Percentiles rank a stretch among this genome's conserved stretches.
phyloP scores from a whole-genome alignment of 1,140 invertebrate species.

The Bombus affinis region DNA sequence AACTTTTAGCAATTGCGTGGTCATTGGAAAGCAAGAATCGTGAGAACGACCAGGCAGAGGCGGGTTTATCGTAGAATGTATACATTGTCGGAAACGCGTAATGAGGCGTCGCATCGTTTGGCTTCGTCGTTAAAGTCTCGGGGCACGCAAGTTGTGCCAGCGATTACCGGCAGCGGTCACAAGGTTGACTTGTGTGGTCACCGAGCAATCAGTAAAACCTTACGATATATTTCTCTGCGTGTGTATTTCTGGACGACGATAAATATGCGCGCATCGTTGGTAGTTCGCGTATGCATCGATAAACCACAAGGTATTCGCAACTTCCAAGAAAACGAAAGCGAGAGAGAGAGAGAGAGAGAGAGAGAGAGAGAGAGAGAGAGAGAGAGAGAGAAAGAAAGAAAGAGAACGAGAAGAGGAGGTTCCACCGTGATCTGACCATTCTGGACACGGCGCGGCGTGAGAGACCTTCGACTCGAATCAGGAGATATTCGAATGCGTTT shows the following conservation, averaged over 20 bases:
- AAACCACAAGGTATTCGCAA: constrained; percentile 6
- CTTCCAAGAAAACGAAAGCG: background rate
- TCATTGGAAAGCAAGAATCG: constrained; percentile 10
- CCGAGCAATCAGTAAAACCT: constrained; percentile 25
- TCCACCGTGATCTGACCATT: background rate
- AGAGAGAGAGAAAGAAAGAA: too few species aligned
- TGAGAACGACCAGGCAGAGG: background rate
- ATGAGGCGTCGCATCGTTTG: constrained; percentile 37
- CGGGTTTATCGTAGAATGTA: background rate
- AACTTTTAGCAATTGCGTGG: background rate
- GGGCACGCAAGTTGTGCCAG: background rate
- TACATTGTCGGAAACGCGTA: constrained; percentile 18
- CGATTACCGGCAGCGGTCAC: constrained; percentile 30
- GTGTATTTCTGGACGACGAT: constrained; percentile 17
- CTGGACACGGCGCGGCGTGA: constrained; percentile 16
- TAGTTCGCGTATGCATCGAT: constrained; percentile 20
- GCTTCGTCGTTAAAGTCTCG: constrained; percentile 36
- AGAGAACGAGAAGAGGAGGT: background rate
- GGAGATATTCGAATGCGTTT: constrained; percentile 29
- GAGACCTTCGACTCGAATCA: background rate
- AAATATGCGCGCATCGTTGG: constrained; percentile 4
- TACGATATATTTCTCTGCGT: background rate
- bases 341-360: background rate
- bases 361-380: too few species aligned
- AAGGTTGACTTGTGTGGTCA: constrained; percentile 39